Base-by-base conservation (phyloP, 2,113 vertebrate genomes). In the Copsychus sechellarum region DNA sequence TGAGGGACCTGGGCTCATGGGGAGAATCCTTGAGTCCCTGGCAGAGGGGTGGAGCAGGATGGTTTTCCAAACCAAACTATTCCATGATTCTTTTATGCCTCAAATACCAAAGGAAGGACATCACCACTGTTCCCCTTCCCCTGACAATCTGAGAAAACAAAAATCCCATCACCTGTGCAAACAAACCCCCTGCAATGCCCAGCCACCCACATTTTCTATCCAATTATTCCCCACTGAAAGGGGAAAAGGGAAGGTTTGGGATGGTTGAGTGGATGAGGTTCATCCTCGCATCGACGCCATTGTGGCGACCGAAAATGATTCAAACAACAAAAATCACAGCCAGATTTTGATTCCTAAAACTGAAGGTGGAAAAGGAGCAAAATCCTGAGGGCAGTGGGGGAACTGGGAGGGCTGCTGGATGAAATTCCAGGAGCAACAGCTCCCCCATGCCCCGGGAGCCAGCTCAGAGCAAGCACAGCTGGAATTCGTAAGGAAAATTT, bases 221-320 rank as follows among this genome's bases (percentile, higher is more conserved):
- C 8, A 34, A 29, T 29, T 28, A 28, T 20, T 42, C 57, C 21
- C 17, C 24, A 11, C 8, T 9, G 2, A 12, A 38, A 45, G 34
- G n/a, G 26, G 19, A 25, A 14, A 9, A n/a, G 38, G 23, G 38
- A 31, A 50, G 21, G 23, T 25, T 50, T 51, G 65, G 70, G 25
- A 14, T 29, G 17, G 16, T 0, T 1, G 40, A 38, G 33, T 19
- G 18, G 20, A 11, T 19, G 47, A 69, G 28, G 12, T 45, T 31
- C 45, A 22, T 33, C 61, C 43, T 34, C 3, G 1, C 2, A 0
- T 15, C 6, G 3, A 18, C 1, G 24, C 16, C 34, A 21, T 31
- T 2, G 0, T 0, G 0, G n/a, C 1, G 0, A 23, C 8, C 1
- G 1, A n/a, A 74, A 51, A 13, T 3, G 0, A 51, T 17, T 69